Evolutionary conservation across 2,797 vertebrate species (phyloP).

Genomic region (Chelon auratus): DNA sequence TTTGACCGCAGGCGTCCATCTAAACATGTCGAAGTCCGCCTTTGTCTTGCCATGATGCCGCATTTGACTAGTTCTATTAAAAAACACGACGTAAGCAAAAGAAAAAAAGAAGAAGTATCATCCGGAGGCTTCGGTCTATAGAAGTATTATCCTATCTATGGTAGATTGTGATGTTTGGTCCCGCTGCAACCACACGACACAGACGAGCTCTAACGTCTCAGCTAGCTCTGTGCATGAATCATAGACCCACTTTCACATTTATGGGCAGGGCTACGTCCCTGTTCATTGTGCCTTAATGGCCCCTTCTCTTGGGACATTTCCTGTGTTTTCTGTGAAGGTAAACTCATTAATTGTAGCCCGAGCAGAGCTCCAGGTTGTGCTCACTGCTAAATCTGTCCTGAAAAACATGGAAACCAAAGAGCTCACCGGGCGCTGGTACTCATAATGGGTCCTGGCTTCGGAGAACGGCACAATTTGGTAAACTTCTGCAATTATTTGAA

Average conservation of each 20-base stretch:
- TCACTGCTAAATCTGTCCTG: slow-evolving; percentile 56
- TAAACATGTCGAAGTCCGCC: slow-evolving; percentile 39
- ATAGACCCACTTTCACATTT: slow-evolving; percentile 1
- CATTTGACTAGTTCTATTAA: slow-evolving; percentile 21
- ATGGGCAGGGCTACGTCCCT: background rate
- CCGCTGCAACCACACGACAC: slow-evolving; percentile 10
- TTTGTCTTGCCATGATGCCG: slow-evolving; percentile 32
- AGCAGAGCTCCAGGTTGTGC: slow-evolving; percentile 30
- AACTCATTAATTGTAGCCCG: slow-evolving; percentile 37
- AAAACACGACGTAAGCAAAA: slow-evolving; percentile 12
- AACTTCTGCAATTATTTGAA: slow-evolving; percentile 64
- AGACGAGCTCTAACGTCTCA: background rate
- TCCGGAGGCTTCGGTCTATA: slow-evolving; percentile 14
- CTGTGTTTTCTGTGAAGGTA: slow-evolving; percentile 29
- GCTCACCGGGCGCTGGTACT: slow-evolving; percentile 54
- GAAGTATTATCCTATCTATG: slow-evolving; percentile 8
- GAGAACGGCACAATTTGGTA: slow-evolving; percentile 62
- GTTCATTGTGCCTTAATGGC: background rate
- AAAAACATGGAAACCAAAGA: slow-evolving; percentile 66
- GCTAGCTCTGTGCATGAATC: slow-evolving; percentile 8
- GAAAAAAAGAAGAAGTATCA: slow-evolving; percentile 34
- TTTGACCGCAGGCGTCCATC: slow-evolving; percentile 67
- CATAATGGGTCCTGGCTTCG: slow-evolving; percentile 54
- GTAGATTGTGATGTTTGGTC: slow-evolving; percentile 17
- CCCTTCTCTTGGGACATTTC: background rate